These are phyloP conservation scores for Hassar affinis DNA, from an alignment of 2,113 vertebrate genomes.

Conservation along the genomic window DNA sequence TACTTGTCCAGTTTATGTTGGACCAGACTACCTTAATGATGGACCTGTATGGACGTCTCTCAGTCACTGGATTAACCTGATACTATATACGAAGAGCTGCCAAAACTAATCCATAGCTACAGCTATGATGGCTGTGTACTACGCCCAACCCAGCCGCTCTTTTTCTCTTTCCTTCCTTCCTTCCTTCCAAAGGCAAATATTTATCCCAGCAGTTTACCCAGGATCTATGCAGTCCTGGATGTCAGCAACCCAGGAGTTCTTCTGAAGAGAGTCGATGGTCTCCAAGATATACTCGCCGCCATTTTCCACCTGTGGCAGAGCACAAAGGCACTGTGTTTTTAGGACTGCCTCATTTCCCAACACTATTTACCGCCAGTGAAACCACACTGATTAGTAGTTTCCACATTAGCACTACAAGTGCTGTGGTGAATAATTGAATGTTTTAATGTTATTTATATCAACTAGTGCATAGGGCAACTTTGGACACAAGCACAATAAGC, in stretches of 20 bases:
- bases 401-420: not conserved
- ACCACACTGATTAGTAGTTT: not conserved
- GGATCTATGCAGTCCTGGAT: conserved; percentile 98
- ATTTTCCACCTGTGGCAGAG: conserved; percentile 81
- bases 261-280: conserved; percentile 97
- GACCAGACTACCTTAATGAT: not conserved
- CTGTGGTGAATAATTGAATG: not conserved
- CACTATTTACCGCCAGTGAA: not conserved
- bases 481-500: not conserved
- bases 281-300: conserved; percentile 95
- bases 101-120: conserved; percentile 60
- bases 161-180: conserved; percentile 41
- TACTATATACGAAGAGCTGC: conserved; percentile 51
- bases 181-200: conserved; percentile 64
- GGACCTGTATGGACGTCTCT: not conserved
- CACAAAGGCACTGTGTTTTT: conserved; percentile 24
- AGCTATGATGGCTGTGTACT: conserved; percentile 62
- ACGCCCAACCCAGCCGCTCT: conserved; percentile 34
- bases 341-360: not conserved
- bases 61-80: not conserved
- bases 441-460: not conserved
- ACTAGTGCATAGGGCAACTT: not conserved
- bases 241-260: conserved; percentile 97
- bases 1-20: not conserved
- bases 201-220: conserved; percentile 77